These are phyloP conservation scores for Trachymyrmex septentrionalis DNA, from an alignment of 1,140 invertebrate genomes.

Conservation along the genomic window DNA sequence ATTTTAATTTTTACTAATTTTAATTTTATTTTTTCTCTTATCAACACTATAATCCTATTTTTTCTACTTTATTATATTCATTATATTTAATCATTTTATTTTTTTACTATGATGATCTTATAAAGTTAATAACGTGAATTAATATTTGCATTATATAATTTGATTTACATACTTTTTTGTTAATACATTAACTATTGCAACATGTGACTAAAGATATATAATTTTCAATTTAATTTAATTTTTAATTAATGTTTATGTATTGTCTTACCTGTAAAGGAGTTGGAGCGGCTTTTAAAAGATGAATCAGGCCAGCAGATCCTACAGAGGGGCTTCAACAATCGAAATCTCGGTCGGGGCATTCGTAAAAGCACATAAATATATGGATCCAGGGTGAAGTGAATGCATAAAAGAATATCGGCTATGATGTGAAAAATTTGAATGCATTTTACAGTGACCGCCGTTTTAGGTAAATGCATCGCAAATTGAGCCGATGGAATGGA, in stretches of 20 bases:
- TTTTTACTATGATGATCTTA: neutral
- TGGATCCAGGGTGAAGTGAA: slow-evolving; percentile 94
- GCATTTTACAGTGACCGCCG: slow-evolving; percentile 69
- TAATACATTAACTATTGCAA: neutral
- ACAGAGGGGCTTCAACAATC: slow-evolving; percentile 82
- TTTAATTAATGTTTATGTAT: neutral
- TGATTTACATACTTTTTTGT: too few relatives aligned
- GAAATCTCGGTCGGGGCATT: slow-evolving; percentile 81
- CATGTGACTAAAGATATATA: neutral
- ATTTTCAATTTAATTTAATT: neutral
- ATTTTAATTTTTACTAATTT: neutral
- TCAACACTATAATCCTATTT: neutral
- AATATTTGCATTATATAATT: too few relatives aligned
- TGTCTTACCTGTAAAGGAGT: slow-evolving; percentile 81
- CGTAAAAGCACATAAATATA: slow-evolving; percentile 93
- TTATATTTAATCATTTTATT: slow-evolving; percentile 2
- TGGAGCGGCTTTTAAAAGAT: slow-evolving; percentile 76
- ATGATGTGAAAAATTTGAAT: slow-evolving; percentile 86
- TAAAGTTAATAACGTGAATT: neutral
- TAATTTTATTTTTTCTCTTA: neutral
- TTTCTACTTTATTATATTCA: neutral
- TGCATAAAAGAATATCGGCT: slow-evolving; percentile 92
- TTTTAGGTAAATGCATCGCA: slow-evolving; percentile 72
- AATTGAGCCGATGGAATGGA: slow-evolving; percentile 90
- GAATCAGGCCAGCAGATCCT: slow-evolving; percentile 80